Percentiles rank a stretch among this genome's conserved stretches.
phyloP scores from a whole-genome alignment of 2,113 vertebrate species.

The Chaenogobius annularis region DNA sequence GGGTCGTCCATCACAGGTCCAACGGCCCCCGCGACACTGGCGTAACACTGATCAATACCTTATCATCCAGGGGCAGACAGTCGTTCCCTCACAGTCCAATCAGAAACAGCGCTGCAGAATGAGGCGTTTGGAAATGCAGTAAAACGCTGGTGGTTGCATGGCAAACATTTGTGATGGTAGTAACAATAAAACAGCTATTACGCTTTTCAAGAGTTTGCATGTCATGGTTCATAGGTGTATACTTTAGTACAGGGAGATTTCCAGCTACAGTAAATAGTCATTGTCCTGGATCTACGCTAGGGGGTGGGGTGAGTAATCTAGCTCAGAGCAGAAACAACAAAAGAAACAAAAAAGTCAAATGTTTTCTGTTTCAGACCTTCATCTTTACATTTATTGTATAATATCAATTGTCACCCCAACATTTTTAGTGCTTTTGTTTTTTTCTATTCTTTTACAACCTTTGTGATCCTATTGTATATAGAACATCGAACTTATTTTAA shows the following conservation, averaged over 20 bases:
- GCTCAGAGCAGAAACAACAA: no score
- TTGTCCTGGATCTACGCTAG: no score
- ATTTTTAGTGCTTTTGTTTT: no score
- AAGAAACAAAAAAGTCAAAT: no score
- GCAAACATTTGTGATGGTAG: neutral
- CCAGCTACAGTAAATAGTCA: no score
- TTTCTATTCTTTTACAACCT: no score
- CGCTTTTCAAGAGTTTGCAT: neutral
- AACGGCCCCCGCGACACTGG: slow-evolving; percentile 54
- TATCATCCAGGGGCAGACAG: slow-evolving; percentile 57
- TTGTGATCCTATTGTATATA: no score
- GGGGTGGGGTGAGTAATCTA: no score
- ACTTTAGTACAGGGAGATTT: neutral
- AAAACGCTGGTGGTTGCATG: slow-evolving; percentile 18
- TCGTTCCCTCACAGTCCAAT: slow-evolving; percentile 34
- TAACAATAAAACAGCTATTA: slow-evolving; percentile 10
- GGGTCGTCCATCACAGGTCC: slow-evolving; percentile 46
- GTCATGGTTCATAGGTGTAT: neutral
- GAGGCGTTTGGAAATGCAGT: slow-evolving; percentile 25
- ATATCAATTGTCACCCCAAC: no score
- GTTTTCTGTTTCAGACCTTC: no score
- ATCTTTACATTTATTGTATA: no score
- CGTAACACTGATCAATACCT: slow-evolving; percentile 61
- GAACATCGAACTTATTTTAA: no score
- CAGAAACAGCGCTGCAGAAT: slow-evolving; percentile 20